A percentile compares a stretch with the other conserved stretches of the same genome.
Conservation (phyloP, 2,888 invertebrate species). For the Andrena trimmerana region DNA sequence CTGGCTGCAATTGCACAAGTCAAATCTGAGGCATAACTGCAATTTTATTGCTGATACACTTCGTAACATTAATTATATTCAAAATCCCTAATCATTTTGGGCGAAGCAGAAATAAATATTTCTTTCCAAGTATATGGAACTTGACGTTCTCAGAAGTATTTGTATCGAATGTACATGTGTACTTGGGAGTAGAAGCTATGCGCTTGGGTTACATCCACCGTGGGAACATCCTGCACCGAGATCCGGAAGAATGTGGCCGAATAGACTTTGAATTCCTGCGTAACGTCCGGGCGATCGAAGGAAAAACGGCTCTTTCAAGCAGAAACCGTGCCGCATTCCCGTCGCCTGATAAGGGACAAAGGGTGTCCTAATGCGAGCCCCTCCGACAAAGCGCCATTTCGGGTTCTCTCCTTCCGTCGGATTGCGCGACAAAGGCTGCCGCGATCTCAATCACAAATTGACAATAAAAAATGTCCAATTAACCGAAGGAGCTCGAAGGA, state of each 20-base stretch:
- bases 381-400: constrained; percentile 78
- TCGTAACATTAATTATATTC: too few relatives aligned
- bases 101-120: too few relatives aligned
- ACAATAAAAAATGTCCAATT: constrained; percentile 85
- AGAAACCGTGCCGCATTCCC: constrained; percentile 58
- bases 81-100: too few relatives aligned
- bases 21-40: too few relatives aligned
- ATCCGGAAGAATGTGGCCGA: neutral
- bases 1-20: too few relatives aligned
- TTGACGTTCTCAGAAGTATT: too few relatives aligned
- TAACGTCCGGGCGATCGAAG: constrained; percentile 41
- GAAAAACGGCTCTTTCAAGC: constrained; percentile 54
- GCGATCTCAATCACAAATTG: constrained; percentile 84
- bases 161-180: neutral
- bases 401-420: constrained; percentile 56
- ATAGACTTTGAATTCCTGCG: neutral
- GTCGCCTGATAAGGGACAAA: constrained; percentile 79
- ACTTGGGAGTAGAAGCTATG: neutral
- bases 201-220: neutral
- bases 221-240: neutral
- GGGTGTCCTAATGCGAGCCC: constrained; percentile 77
- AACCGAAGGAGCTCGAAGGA: constrained; percentile 76
- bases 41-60: too few relatives aligned
- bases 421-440: constrained; percentile 75
- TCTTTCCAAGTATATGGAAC: neutral